Percentiles rank a stretch among this genome's conserved stretches.
Evolutionary conservation across 2,113 vertebrate species (phyloP).

Genomic region (Phaethornis superciliosus): DNA sequence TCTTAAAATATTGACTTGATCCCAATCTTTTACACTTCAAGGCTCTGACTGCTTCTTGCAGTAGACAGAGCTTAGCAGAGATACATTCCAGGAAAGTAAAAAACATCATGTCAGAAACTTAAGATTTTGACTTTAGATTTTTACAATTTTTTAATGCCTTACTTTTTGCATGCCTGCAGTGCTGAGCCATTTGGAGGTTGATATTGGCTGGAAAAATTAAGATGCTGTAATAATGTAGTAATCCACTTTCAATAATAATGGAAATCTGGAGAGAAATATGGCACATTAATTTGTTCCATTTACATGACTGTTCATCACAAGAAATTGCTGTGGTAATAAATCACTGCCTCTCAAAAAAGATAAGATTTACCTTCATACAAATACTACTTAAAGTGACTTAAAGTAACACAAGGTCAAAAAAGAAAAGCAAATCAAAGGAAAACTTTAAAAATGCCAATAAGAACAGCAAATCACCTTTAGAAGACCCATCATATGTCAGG

Average conservation of each 20-base stretch:
- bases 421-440: background rate
- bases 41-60: background rate
- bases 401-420: conserved; percentile 7
- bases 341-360: background rate
- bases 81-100: background rate
- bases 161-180: background rate
- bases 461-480: background rate
- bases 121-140: background rate
- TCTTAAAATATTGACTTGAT: background rate
- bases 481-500: background rate
- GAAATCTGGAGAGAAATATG: background rate
- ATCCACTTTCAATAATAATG: background rate
- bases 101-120: background rate
- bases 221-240: background rate
- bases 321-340: background rate
- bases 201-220: background rate
- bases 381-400: background rate
- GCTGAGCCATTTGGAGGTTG: background rate
- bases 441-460: background rate
- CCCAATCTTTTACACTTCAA: background rate
- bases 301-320: background rate
- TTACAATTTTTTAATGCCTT: background rate
- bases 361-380: background rate
- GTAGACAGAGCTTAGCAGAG: background rate
- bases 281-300: background rate